Evolutionary conservation across 2,888 invertebrate species (phyloP), one percentile per base, ranked within the genome.

Genomic region (Hypomecis atomaria): DNA sequence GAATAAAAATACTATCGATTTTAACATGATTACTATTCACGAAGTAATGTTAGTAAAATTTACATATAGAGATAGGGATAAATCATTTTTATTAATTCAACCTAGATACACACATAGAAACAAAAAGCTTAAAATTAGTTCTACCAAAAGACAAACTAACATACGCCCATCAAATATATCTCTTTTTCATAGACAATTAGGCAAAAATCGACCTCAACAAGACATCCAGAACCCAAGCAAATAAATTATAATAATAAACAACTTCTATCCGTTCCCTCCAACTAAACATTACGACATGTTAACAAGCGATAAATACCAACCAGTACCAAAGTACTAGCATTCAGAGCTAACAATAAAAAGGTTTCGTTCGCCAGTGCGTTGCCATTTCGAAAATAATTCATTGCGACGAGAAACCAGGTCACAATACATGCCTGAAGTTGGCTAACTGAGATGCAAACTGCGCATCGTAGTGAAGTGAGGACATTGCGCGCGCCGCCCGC

Each of bases 331-430:
- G 52, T 52, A 52, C 52, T 40, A 52, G n/a, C 56, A 56, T 53
- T 45, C 37, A 52, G 23, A 9, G 65, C 69, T 60, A 59, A 67
- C 57, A 67, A 74, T 70, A 78, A 78, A 75, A 78, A 76, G 73
- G 68, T 75, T 62, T 67, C 78, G 76, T 83, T 82, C 83, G 67
- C 69, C 77, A 80, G 83, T 83, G 81, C 88, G 84, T 83, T 87
- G 87, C 84, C 87, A 86, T 87, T 87, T 89, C 88, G 82, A 89
- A 90, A 89, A 90, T 90, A 89, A 89, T 90, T 87, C 86, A 86
- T 83, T 78, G 81, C 83, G 71, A 71, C 69, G 69, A 61, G 81
- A 84, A 91, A 85, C 79, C 84, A 86, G 90, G 90, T 90, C 90
- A 90, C 64, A 66, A 70, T 66, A 60, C 52, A 47, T 48, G 45